phyloP scores from a whole-genome alignment of 1,140 invertebrate genomes.

The Venturia canescens region DNA sequence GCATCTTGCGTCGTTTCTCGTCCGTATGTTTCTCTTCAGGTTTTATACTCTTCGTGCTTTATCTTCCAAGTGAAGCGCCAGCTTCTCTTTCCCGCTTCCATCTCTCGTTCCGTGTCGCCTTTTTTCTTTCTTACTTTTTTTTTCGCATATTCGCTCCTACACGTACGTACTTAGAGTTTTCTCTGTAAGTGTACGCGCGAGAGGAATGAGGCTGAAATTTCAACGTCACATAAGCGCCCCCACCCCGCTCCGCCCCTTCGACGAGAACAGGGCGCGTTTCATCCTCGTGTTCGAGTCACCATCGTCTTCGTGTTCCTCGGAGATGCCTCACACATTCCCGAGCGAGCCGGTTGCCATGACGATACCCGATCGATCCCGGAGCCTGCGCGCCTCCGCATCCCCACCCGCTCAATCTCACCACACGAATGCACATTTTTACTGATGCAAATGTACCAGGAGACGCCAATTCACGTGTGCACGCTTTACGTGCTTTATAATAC shows the following conservation, averaged over 20 bases:
- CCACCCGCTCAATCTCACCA: background rate
- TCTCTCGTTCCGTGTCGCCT: background rate
- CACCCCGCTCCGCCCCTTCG: background rate
- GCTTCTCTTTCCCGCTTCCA: constrained; percentile 31
- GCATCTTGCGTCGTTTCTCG: background rate
- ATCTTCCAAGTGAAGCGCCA: constrained; percentile 49
- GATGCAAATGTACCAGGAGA: background rate
- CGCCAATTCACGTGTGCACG: no score
- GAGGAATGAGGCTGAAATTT: background rate
- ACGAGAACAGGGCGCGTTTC: background rate
- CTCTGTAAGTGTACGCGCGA: background rate
- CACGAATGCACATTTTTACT: background rate
- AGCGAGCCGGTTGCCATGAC: constrained; percentile 70
- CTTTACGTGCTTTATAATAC: no score
- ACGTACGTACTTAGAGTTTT: background rate
- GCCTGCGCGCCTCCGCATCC: constrained; percentile 65
- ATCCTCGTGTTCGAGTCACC: constrained; percentile 41
- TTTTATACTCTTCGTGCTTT: constrained; percentile 3
- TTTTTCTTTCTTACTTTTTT: constrained; percentile 37
- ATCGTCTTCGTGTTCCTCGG: constrained; percentile 37
- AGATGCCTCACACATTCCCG: constrained; percentile 52
- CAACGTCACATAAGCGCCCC: constrained; percentile 5
- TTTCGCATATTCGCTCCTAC: background rate
- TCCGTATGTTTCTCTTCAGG: background rate
- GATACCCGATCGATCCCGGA: constrained; percentile 70